Percentiles rank a stretch among this genome's conserved stretches.
Conservation (phyloP, 2,113 vertebrate genomes). For the Passer montanus region DNA sequence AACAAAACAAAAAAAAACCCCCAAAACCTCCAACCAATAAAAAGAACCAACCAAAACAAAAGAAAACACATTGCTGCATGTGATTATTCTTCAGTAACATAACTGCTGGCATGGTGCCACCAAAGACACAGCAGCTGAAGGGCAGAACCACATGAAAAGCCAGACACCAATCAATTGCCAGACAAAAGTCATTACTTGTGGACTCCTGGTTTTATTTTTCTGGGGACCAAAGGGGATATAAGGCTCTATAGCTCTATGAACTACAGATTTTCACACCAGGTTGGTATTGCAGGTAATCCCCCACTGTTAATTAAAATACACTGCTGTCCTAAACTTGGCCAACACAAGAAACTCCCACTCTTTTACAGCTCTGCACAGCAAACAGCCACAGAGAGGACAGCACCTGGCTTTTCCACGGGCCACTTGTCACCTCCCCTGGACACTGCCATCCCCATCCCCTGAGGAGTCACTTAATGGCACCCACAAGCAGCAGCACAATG, state of each 20-base stretch:
- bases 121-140: background rate
- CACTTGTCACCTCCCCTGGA: background rate
- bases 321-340: background rate
- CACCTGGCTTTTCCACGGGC: background rate
- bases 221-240: background rate
- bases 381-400: background rate
- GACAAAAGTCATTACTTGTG: background rate
- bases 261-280: background rate
- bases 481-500: background rate
- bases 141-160: background rate
- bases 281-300: background rate
- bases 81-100: background rate
- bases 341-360: rapidly evolving
- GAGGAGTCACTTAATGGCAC: background rate
- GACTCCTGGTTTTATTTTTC: rapidly evolving
- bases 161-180: background rate
- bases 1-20: background rate
- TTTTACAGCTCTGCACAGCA: background rate
- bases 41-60: background rate
- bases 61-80: background rate
- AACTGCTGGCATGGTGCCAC: background rate
- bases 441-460: background rate
- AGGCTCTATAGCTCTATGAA: background rate
- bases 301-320: background rate
- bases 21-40: background rate